Evolutionary conservation across 2,797 vertebrate genomes (phyloP).

Genomic region (Sciurus carolinensis): DNA sequence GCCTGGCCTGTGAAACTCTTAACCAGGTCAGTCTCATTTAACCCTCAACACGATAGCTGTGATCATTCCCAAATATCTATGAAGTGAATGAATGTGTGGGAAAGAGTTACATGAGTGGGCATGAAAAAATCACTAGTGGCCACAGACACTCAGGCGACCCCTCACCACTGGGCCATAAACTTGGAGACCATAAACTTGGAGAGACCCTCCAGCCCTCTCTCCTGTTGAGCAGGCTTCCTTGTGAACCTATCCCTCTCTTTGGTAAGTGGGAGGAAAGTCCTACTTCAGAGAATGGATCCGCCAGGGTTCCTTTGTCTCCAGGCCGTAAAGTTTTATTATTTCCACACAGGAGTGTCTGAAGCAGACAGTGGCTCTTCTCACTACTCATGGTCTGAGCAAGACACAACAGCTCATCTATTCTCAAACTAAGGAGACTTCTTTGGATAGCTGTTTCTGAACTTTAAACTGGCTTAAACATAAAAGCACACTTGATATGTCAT

Average conservation of each 20-base stretch:
- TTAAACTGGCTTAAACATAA: constrained; percentile 72
- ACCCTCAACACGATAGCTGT: background rate
- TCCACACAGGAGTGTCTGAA: background rate
- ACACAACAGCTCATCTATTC: constrained; percentile 18
- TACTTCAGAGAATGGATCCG: background rate
- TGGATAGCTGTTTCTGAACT: constrained; percentile 38
- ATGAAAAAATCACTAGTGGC: background rate
- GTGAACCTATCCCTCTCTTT: background rate
- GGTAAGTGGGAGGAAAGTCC: background rate
- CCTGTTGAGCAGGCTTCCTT: background rate
- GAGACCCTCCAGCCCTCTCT: background rate
- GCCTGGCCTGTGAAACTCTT: background rate
- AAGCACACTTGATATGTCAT: background rate
- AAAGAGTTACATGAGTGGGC: background rate
- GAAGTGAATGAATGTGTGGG: background rate
- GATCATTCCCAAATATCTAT: background rate
- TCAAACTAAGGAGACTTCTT: constrained; percentile 60
- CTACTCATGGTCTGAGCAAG: background rate
- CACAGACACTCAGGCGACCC: background rate
- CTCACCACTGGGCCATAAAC: background rate
- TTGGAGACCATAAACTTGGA: background rate
- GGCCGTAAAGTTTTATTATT: background rate
- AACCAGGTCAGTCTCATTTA: background rate
- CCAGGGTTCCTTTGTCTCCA: background rate
- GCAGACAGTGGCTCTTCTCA: background rate